Conservation (phyloP, 2,113 vertebrate species). For the Progne subis region DNA sequence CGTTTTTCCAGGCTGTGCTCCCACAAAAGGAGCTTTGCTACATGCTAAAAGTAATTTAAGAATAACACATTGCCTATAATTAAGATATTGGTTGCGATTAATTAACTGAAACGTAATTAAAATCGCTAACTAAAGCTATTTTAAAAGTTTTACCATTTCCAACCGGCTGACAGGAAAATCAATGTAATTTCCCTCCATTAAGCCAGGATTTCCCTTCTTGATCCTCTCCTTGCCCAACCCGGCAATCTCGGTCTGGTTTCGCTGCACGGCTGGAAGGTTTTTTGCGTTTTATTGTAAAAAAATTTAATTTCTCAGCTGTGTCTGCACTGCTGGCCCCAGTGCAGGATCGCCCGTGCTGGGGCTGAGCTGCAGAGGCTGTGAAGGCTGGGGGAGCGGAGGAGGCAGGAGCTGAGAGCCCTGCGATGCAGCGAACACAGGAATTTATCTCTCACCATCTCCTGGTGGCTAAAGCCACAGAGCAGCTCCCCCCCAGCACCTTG, state of each 20-base stretch:
- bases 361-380: neutral
- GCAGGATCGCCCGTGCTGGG: neutral
- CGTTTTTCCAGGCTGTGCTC: neutral
- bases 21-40: neutral
- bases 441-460: constrained; percentile 36
- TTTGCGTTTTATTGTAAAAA: neutral
- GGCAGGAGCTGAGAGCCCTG: neutral
- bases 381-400: neutral
- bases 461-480: neutral
- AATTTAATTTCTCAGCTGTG: neutral
- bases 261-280: neutral
- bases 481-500: neutral
- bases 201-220: neutral
- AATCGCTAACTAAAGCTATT: neutral
- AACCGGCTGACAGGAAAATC: neutral
- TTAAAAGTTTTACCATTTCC: neutral
- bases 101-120: neutral
- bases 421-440: neutral
- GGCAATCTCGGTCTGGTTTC: neutral
- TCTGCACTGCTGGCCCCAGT: neutral
- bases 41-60: neutral
- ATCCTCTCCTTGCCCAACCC: neutral
- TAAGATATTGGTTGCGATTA: neutral
- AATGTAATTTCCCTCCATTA: neutral
- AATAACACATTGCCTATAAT: neutral